Evolutionary conservation across 2,888 invertebrate species (phyloP).

Genomic region (Tinea pellionella): DNA sequence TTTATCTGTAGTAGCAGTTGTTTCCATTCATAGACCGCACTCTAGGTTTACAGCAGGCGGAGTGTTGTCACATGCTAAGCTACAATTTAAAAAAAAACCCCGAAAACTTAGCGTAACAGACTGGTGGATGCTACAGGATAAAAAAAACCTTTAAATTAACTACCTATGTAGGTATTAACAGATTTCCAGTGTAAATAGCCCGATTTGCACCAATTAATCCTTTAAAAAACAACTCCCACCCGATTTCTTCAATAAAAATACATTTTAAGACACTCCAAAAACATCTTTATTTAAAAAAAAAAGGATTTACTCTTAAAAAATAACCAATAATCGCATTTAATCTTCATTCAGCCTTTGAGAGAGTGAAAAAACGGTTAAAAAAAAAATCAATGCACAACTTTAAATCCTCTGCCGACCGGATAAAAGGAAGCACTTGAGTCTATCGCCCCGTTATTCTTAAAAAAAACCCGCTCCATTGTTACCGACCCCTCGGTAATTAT

Average conservation of each 20-base stretch:
- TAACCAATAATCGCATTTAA: slow-evolving; percentile 13
- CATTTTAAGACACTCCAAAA: not conserved
- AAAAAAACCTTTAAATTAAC: too few relatives aligned
- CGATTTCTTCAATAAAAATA: not conserved
- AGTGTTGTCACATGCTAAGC: too few relatives aligned
- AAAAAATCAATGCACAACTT: slow-evolving; percentile 24
- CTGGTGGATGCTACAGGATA: too few relatives aligned
- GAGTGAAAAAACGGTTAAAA: slow-evolving; percentile 18
- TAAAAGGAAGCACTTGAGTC: slow-evolving; percentile 66
- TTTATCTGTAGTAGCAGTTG: too few relatives aligned
- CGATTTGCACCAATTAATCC: too few relatives aligned
- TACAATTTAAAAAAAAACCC: too few relatives aligned
- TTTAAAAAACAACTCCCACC: not conserved
- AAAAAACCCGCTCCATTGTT: slow-evolving; percentile 48
- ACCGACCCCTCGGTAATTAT: slow-evolving; percentile 63
- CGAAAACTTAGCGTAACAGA: too few relatives aligned
- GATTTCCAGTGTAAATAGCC: not conserved
- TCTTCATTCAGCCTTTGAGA: not conserved
- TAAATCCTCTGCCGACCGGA: slow-evolving; percentile 50
- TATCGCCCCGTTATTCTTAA: slow-evolving; percentile 57
- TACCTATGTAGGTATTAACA: not conserved
- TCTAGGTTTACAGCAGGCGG: too few relatives aligned
- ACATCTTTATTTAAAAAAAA: not conserved
- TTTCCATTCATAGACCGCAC: too few relatives aligned
- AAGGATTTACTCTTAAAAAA: not conserved